A percentile compares a stretch with the other conserved stretches of the same genome.
These are phyloP conservation scores for Drosophila phalerata DNA, from an alignment of 2,888 invertebrate genomes.

Conservation along the genomic window DNA sequence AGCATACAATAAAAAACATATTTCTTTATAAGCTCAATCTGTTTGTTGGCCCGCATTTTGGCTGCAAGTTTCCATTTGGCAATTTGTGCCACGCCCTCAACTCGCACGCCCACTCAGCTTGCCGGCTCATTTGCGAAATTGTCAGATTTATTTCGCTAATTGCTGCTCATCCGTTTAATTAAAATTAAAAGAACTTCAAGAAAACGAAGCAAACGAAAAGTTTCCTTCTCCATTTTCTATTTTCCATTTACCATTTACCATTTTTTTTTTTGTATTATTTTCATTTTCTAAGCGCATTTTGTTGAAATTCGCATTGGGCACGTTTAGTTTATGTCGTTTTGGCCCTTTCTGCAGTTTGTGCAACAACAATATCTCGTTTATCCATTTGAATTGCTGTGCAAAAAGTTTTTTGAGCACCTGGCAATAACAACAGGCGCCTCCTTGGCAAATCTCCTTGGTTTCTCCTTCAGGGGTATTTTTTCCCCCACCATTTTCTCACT, in stretches of 20 bases:
- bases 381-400: constrained; percentile 54
- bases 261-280: not conserved
- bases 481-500: constrained; percentile 1
- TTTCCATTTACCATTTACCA: not conserved
- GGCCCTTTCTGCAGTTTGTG: constrained; percentile 13
- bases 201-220: constrained; percentile 47
- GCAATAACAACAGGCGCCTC: constrained; percentile 62
- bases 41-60: constrained; percentile 43
- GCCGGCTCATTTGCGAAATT: constrained; percentile 74
- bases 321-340: constrained; percentile 64
- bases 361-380: constrained; percentile 52
- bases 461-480: not conserved
- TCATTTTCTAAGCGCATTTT: constrained; percentile 47
- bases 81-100: constrained; percentile 10
- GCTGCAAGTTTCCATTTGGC: constrained; percentile 25
- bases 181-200: constrained; percentile 75
- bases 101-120: constrained; percentile 2
- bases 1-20: constrained; percentile 22
- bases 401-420: constrained; percentile 67
- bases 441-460: constrained; percentile 20
- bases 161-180: constrained; percentile 80
- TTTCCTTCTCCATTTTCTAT: constrained; percentile 21
- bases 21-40: constrained; percentile 25
- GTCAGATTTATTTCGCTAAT: constrained; percentile 80
- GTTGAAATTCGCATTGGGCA: constrained; percentile 71